A percentile compares a stretch with the other conserved stretches of the same genome.
Conservation (phyloP, 2,888 invertebrate genomes). For the Leptinotarsa tumamoca region DNA sequence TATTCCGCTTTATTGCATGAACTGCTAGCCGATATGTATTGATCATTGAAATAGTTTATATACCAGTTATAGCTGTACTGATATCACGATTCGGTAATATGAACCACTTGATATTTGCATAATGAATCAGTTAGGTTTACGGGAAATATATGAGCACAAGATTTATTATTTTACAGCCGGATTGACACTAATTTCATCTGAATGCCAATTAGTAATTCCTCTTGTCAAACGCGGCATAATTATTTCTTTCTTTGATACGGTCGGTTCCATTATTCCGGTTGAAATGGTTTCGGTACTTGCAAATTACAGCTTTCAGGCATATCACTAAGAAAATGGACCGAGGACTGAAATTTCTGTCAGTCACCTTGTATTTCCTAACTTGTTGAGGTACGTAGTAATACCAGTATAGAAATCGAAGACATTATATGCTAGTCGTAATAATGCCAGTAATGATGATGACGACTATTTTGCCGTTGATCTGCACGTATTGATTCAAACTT, state of each 20-base stretch:
- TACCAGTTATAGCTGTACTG: neutral
- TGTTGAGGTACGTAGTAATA: too few relatives aligned
- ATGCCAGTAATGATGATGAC: too few relatives aligned
- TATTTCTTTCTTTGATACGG: neutral
- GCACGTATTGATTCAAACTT: too few relatives aligned
- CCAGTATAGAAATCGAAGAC: too few relatives aligned
- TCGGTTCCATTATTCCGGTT: neutral
- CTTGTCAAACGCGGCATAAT: slow-evolving; percentile 18
- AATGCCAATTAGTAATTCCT: slow-evolving; percentile 16
- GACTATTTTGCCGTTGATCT: too few relatives aligned
- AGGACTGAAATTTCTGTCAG: neutral
- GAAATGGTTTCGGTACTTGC: neutral
- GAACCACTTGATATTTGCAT: slow-evolving; percentile 12
- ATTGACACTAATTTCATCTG: slow-evolving; percentile 26
- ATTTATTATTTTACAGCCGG: slow-evolving; percentile 3
- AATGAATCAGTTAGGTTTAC: slow-evolving; percentile 18
- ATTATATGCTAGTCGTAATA: too few relatives aligned
- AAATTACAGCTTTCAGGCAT: slow-evolving; percentile 1
- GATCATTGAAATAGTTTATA: slow-evolving; percentile 14
- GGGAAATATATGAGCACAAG: slow-evolving; percentile 16
- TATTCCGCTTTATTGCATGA: slow-evolving; percentile 16
- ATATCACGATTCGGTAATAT: slow-evolving; percentile 13
- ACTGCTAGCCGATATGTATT: slow-evolving; percentile 15
- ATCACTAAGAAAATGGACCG: slow-evolving; percentile 2
- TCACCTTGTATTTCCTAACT: neutral